Evolutionary conservation across 2,113 vertebrate genomes (phyloP).

Genomic region (Urocynchramus pylzowi): DNA sequence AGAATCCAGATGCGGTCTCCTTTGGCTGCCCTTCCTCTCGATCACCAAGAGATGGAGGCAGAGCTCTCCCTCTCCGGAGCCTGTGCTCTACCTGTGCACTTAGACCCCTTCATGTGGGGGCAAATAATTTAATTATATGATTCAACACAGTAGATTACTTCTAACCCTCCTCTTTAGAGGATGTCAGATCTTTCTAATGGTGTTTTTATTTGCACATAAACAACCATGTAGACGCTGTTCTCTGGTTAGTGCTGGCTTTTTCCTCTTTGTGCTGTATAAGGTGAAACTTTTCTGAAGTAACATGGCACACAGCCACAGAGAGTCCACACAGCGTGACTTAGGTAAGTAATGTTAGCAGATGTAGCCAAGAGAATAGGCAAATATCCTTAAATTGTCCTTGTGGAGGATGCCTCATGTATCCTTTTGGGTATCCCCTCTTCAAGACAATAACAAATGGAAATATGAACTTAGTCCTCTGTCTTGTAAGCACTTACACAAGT

Average conservation of each 20-base stretch:
- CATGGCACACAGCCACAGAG: neutral
- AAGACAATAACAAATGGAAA: neutral
- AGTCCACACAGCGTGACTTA: neutral
- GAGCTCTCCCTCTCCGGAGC: neutral
- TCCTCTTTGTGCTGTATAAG: neutral
- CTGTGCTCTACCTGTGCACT: neutral
- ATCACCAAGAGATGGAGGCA: conserved; percentile 45
- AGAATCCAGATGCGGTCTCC: neutral
- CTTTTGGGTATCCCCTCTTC: neutral
- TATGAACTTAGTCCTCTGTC: neutral
- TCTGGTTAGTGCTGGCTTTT: neutral
- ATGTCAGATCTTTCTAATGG: neutral
- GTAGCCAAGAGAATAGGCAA: neutral
- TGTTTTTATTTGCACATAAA: neutral
- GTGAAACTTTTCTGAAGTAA: neutral
- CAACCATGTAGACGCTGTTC: rapidly evolving
- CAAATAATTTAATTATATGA: neutral
- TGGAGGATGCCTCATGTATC: neutral
- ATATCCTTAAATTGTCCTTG: neutral
- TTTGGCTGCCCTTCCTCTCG: neutral
- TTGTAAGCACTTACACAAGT: neutral
- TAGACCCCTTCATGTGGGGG: neutral
- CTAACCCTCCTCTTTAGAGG: neutral
- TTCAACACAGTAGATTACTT: neutral
- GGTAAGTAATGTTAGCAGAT: neutral